Percentiles rank a stretch among this genome's conserved stretches.
These are phyloP conservation scores for Rhynchomys soricoides DNA, from an alignment of 2,113 vertebrate genomes.

Conservation along the genomic window DNA sequence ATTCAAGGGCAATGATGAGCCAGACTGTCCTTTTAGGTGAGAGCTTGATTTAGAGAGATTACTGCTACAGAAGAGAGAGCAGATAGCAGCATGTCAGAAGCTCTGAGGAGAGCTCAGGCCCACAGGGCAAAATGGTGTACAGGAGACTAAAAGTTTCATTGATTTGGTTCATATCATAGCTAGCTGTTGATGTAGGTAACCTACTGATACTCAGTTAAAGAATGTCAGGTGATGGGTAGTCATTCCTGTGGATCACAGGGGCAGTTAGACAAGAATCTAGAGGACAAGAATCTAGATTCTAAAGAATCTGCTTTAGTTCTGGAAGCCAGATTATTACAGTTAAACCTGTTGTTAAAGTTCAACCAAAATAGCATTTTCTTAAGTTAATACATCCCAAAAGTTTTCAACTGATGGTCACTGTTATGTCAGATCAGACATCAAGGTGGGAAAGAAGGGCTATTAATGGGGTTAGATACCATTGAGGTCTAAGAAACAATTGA, in stretches of 20 bases:
- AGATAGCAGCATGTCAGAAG: background rate
- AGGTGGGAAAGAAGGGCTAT: background rate
- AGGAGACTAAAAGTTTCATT: background rate
- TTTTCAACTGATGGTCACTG: background rate
- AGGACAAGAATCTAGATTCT: too few relatives aligned
- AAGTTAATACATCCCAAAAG: background rate
- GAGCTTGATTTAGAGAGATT: too few relatives aligned
- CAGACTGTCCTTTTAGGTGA: too few relatives aligned
- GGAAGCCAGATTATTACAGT: background rate
- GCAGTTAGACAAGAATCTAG: background rate
- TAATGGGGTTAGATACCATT: background rate
- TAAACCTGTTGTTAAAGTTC: background rate
- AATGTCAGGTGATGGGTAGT: background rate
- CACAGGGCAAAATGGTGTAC: background rate
- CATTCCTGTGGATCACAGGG: accelerated
- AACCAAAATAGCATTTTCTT: background rate
- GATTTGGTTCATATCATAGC: background rate
- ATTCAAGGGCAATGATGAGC: background rate
- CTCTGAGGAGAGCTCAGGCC: too few relatives aligned
- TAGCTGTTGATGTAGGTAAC: background rate
- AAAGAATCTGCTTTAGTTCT: background rate
- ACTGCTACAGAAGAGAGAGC: background rate
- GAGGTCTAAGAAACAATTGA: background rate
- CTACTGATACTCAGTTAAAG: background rate
- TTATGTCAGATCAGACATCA: background rate